Base-by-base conservation (phyloP, 2,888 invertebrate species). In the Sturmia bella region DNA sequence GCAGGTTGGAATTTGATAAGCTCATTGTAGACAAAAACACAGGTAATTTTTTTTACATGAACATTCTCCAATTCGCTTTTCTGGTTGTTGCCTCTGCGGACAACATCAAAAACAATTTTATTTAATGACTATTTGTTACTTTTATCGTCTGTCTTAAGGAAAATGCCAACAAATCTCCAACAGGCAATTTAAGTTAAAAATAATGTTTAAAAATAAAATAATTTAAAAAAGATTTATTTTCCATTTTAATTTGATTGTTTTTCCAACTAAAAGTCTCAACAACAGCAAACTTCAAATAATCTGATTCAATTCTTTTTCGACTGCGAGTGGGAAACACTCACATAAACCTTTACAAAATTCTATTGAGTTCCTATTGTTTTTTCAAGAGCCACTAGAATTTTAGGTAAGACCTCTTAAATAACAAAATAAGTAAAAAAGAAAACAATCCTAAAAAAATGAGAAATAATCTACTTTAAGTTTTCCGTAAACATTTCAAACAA, bases 401-500 rank as follows among this genome's bases (percentile, higher is more conserved):
- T 66, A 72, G 80, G 63, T 72, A 81, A 73, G 77, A 73, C 56
- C 61, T 63, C 73, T 77, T 69, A 15, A 32, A 70, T 52, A 45
- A 63, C 32, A 9, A n/a, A 69, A 52, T 63, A 77, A 9, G 32
- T 21, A 39, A 69, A 54, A 54, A 54, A 45, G 2, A 61, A 24
- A 45, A 63, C 15, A 43, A 50, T 24, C 39, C 19, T 43, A 63
- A 32, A 64, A 50, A 64, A 27, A 41, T 9, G 3, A 57, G 41
- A 77, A 72, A 70, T 78, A 81, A 81, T 77, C 81, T 63, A 77
- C 81, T 81, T 73, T 68, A 81, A 68, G 81, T 78, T 69, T 76
- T 73, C 54, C 77, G 69, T 68, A 70, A 80, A 70, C 75, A 80
- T 59, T 59, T 45, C 56, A 48, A 74, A 59, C 63, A 80, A 61